Conservation (phyloP, 2,888 invertebrate species). For the Drosophila macrospina region DNA sequence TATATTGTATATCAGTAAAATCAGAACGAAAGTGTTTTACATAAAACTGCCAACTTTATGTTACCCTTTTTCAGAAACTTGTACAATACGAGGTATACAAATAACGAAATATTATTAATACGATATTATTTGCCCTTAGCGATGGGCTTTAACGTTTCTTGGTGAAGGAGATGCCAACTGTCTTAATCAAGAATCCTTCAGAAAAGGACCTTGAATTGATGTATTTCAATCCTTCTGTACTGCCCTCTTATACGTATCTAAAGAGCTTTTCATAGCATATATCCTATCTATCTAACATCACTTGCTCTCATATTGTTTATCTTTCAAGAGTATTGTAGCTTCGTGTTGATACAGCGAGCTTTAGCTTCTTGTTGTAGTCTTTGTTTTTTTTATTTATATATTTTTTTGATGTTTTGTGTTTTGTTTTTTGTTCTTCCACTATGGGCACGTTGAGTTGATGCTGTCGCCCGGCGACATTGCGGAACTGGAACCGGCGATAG, state of each 20-base stretch:
- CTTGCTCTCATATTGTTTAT: background rate
- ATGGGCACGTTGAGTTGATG: constrained; percentile 65
- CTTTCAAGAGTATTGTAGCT: constrained; percentile 12
- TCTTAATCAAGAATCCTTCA: background rate
- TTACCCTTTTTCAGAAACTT: background rate
- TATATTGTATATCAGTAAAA: too few species aligned
- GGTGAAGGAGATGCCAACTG: background rate
- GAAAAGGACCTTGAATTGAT: background rate
- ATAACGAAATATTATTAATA: constrained; percentile 50
- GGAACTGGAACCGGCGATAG: constrained; percentile 74
- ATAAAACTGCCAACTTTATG: background rate
- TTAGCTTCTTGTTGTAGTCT: constrained; percentile 1
- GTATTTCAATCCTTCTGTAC: too few species aligned
- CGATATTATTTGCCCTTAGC: constrained; percentile 16
- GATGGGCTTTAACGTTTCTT: background rate
- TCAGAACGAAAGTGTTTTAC: too few species aligned
- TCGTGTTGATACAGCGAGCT: background rate
- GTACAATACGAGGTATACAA: background rate
- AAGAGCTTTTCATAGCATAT: too few species aligned
- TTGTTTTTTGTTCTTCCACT: constrained; percentile 30
- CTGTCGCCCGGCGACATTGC: constrained; percentile 79
- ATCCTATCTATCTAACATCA: too few species aligned
- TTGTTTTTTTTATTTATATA: constrained; percentile 12
- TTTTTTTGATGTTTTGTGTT: too few species aligned
- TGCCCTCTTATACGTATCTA: too few species aligned